Conservation (phyloP, 2,113 vertebrate genomes). For the Gracilinanus agilis region DNA sequence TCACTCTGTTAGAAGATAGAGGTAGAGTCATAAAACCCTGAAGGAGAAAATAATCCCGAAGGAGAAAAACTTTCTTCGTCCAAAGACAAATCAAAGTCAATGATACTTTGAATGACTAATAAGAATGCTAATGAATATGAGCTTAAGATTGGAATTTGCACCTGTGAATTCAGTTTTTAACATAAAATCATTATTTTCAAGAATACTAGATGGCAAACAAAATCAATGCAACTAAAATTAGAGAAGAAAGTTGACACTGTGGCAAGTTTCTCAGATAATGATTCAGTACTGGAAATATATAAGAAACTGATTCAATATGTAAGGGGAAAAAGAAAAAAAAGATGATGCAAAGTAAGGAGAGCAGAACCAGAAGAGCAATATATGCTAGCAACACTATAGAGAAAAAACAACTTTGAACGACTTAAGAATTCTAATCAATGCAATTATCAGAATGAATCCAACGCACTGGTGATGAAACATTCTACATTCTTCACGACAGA, state of each 20-base stretch:
- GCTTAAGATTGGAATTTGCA: not conserved
- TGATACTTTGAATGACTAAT: not conserved
- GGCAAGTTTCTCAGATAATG: not conserved
- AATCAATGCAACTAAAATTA: not conserved
- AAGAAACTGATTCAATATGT: not conserved
- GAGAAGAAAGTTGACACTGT: not conserved
- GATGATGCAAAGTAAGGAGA: not conserved
- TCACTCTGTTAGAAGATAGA: not conserved
- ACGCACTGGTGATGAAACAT: not conserved
- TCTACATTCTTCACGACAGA: not conserved
- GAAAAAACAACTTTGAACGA: not conserved
- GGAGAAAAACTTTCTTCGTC: not conserved
- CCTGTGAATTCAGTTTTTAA: not conserved
- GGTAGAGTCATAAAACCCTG: not conserved
- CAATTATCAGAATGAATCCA: not conserved
- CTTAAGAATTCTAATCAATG: not conserved
- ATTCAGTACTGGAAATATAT: not conserved
- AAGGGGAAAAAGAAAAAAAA: not conserved
- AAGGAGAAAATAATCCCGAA: not conserved
- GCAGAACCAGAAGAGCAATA: not conserved
- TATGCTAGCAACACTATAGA: not conserved
- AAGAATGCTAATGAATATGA: not conserved
- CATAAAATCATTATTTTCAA: not conserved
- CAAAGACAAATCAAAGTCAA: not conserved
- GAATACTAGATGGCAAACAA: not conserved